A percentile compares a stretch with the other conserved stretches of the same genome.
Evolutionary conservation across 2,797 vertebrate genomes (phyloP).

Genomic region (Valencia hispanica): DNA sequence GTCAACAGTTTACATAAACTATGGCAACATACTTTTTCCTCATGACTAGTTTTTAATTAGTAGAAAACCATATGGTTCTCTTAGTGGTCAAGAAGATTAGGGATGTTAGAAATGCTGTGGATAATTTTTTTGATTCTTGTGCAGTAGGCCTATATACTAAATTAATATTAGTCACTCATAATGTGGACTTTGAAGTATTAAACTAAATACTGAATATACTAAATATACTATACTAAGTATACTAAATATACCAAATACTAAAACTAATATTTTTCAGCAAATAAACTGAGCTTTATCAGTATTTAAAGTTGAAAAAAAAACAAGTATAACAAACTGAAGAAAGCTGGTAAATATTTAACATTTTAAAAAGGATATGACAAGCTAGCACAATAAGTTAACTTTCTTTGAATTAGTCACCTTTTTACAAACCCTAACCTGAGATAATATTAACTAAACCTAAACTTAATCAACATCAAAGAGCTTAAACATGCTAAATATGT

Average conservation of each 20-base stretch:
- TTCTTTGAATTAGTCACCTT: background rate
- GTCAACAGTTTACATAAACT: slow-evolving; percentile 9
- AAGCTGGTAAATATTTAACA: background rate
- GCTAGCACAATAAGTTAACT: background rate
- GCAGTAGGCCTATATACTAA: background rate
- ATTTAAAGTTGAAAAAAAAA: background rate
- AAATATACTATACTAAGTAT: too few relatives aligned
- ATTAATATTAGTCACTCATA: background rate
- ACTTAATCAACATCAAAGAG: background rate
- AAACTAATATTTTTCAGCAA: too few relatives aligned
- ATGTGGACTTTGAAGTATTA: too few relatives aligned
- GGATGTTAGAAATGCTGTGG: background rate
- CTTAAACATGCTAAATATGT: background rate
- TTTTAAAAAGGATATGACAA: background rate
- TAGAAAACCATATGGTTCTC: background rate
- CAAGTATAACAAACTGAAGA: background rate
- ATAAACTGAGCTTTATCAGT: too few relatives aligned
- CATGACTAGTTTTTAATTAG: slow-evolving; percentile 2
- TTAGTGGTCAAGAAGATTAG: background rate
- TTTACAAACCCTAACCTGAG: background rate
- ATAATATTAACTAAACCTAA: background rate
- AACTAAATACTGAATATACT: background rate
- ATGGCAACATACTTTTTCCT: slow-evolving; percentile 4
- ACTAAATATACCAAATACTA: too few relatives aligned
- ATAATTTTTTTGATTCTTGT: background rate